phyloP scores from a whole-genome alignment of 2,113 vertebrate genomes.

The Ceuthmochares aereus region DNA sequence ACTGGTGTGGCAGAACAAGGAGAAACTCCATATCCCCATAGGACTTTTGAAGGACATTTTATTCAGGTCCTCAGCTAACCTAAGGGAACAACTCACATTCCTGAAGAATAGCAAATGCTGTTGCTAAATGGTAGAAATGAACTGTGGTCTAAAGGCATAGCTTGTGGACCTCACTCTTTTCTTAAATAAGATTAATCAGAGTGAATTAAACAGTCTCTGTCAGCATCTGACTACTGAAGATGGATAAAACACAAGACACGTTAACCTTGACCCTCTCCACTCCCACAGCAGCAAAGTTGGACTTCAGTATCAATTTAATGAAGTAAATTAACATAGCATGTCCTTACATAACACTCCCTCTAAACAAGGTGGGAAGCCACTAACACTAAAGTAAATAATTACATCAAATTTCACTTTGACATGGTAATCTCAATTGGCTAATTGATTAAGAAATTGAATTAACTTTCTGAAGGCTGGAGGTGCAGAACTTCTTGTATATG shows the following conservation, averaged over 20 bases:
- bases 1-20: neutral
- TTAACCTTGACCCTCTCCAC: too few species aligned
- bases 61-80: neutral
- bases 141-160: neutral
- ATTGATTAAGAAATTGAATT: neutral
- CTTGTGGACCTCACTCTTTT: neutral
- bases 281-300: too few species aligned
- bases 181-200: neutral
- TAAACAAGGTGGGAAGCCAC: neutral
- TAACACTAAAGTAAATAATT: neutral
- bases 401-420: neutral
- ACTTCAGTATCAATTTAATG: too few species aligned
- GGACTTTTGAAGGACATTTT: neutral
- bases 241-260: neutral
- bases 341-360: neutral
- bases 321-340: too few species aligned
- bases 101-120: neutral
- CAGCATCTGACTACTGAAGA: neutral
- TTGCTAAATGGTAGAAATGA: neutral
- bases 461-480: neutral
- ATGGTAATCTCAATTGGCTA: neutral
- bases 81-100: accelerated
- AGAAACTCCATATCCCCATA: neutral
- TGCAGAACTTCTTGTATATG: neutral
- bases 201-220: neutral